Evolutionary conservation across 2,797 vertebrate species (phyloP), one percentile per base, ranked within the genome.

Genomic region (Peromyscus attwateri): DNA sequence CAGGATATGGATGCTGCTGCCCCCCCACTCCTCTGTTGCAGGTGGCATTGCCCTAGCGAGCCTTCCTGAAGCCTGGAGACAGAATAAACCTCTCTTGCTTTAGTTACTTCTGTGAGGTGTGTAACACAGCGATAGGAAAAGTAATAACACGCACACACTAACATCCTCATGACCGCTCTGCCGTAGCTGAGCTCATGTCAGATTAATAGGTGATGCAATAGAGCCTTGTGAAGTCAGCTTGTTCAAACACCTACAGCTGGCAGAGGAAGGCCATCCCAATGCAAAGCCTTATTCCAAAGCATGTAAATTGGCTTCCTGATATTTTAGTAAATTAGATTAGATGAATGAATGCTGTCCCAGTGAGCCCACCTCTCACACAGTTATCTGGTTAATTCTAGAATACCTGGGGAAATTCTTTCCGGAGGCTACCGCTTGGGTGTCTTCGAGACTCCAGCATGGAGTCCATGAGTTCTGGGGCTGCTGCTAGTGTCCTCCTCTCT

Each of bases 401-500:
- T 99, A 99, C 99, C 99, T 99, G 99, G 49, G 98, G 97, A 85
- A 98, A 98, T 55, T 98, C 97, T 70, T 98, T 98, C 55, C 97
- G 98, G 29, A 98, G 97, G 91, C 81, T 83, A 68, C 81, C 98
- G 64, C 98, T 98, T 1, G 94, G 68, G 31, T 97, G 97, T 87
- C 97, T 98, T 85, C 98, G 98, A 25, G 98, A 98, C 87, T 99
- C 98, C 94, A 99, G 83, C 89, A 98, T 99, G 97, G 98, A 98
- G 94, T 99, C 99, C 70, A 98, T 96, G 10, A 96, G 97, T 93
- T 99, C 99, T 95, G 99, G 97, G 95, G 99, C 99, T 95, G 99
- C 99, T 95, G 99, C 98, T 79, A 99, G 97, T 0, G 98, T 98
- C 19, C 98, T 98, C 87, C 99, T 98, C 96, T 99, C 99, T 80